These are phyloP conservation scores for Patella ulyssiponensis DNA, from an alignment of 2,888 invertebrate species.

Conservation along the genomic window DNA sequence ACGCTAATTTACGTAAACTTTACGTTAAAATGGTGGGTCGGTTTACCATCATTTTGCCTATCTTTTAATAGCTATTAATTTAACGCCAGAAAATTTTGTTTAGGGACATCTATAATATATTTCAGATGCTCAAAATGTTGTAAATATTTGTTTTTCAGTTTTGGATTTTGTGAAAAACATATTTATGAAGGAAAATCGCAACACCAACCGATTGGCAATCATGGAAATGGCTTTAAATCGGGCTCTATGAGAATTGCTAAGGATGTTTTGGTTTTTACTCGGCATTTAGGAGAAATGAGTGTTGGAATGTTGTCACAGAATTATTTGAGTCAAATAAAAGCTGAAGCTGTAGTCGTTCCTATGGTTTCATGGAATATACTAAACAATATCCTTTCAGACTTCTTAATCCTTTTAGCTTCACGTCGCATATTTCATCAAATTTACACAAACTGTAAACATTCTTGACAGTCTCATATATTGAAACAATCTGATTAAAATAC, in stretches of 20 bases:
- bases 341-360: conserved; percentile 67
- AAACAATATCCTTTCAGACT: conserved; percentile 57
- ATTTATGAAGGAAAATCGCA: conserved; percentile 47
- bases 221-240: conserved; percentile 71
- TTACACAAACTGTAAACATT: too few relatives aligned
- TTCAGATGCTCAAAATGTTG: too few relatives aligned
- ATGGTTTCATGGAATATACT: conserved; percentile 64
- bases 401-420: too few relatives aligned
- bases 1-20: too few relatives aligned
- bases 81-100: too few relatives aligned
- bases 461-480: too few relatives aligned
- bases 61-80: too few relatives aligned
- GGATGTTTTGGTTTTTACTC: conserved; percentile 69
- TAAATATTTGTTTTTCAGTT: conserved; percentile 51
- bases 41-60: too few relatives aligned
- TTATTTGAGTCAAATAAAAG: conserved; percentile 55
- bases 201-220: conserved; percentile 67
- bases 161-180: conserved; percentile 68
- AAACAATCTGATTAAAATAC: too few relatives aligned
- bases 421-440: too few relatives aligned
- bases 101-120: too few relatives aligned
- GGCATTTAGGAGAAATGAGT: conserved; percentile 50
- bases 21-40: too few relatives aligned
- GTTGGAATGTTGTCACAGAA: conserved; percentile 69
- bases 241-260: conserved; percentile 70